Conservation (phyloP, 2,113 vertebrate species). For the Myodes glareolus region DNA sequence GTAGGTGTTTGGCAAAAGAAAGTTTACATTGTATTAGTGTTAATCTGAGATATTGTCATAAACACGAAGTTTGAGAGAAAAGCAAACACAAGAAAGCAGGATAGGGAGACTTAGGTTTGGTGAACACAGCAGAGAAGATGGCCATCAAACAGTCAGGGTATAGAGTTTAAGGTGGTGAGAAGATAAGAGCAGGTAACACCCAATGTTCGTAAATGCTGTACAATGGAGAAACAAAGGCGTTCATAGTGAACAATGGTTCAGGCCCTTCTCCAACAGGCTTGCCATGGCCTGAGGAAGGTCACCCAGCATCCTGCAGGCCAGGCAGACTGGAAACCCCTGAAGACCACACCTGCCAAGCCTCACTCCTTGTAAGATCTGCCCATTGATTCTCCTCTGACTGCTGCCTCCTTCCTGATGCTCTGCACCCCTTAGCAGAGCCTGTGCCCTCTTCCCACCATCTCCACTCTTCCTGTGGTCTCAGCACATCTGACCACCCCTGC, state of each 20-base stretch:
- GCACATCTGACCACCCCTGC: too few relatives aligned
- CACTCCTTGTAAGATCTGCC: too few relatives aligned
- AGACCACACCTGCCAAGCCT: background rate
- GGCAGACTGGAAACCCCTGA: background rate
- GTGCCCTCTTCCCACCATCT: too few relatives aligned
- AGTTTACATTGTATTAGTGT: background rate
- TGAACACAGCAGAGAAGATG: background rate
- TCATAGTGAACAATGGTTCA: rapidly evolving
- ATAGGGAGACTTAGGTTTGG: background rate
- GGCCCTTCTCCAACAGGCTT: background rate
- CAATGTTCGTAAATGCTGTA: background rate
- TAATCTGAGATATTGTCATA: background rate
- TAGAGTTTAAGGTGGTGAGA: background rate
- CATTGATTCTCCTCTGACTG: rapidly evolving
- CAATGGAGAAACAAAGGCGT: background rate
- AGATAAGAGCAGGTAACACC: background rate
- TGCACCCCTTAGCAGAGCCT: too few relatives aligned
- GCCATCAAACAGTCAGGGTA: background rate
- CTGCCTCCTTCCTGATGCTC: background rate
- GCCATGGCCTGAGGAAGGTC: background rate
- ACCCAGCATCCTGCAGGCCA: background rate
- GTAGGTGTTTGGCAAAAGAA: background rate
- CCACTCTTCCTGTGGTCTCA: background rate
- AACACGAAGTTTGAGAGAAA: background rate
- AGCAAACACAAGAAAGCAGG: background rate